Conservation (phyloP, 2,888 invertebrate genomes). For the Drosophila macrospina region DNA sequence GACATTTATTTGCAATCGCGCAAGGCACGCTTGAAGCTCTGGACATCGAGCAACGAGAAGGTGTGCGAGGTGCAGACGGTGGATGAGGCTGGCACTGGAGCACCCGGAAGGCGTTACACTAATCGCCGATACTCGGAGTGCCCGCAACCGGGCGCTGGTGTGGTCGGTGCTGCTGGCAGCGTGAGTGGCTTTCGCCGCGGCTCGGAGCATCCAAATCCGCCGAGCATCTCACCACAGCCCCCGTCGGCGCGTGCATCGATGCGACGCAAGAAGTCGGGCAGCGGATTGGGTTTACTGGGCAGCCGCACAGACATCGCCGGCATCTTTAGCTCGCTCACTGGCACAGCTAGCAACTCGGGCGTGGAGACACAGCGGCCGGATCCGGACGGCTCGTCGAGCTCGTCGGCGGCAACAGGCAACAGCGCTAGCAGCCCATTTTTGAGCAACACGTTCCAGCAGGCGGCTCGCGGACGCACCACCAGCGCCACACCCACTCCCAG, state of each 20-base stretch:
- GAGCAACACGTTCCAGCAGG: slow-evolving; percentile 70
- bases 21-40: slow-evolving; percentile 93
- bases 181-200: slow-evolving; percentile 87
- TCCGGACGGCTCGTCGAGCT: slow-evolving; percentile 66
- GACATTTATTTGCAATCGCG: slow-evolving; percentile 92
- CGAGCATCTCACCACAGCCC: slow-evolving; percentile 79
- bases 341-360: slow-evolving; percentile 88
- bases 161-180: slow-evolving; percentile 65
- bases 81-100: slow-evolving; percentile 88
- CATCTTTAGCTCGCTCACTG: slow-evolving; percentile 90
- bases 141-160: slow-evolving; percentile 81
- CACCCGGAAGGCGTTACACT: slow-evolving; percentile 87
- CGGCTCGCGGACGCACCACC: slow-evolving; percentile 71
- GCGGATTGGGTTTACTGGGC: slow-evolving; percentile 89
- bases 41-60: slow-evolving; percentile 92
- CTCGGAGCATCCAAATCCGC: slow-evolving; percentile 89
- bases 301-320: slow-evolving; percentile 93
- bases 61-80: slow-evolving; percentile 93
- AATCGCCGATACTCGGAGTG: slow-evolving; percentile 90
- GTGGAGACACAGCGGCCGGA: slow-evolving; percentile 87
- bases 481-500: slow-evolving; percentile 74
- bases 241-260: slow-evolving; percentile 72
- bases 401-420: slow-evolving; percentile 64
- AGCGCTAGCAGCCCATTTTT: slow-evolving; percentile 57
- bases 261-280: slow-evolving; percentile 80